Base-by-base conservation (phyloP, 2,797 vertebrate species). In the Clarias laeviceps region DNA sequence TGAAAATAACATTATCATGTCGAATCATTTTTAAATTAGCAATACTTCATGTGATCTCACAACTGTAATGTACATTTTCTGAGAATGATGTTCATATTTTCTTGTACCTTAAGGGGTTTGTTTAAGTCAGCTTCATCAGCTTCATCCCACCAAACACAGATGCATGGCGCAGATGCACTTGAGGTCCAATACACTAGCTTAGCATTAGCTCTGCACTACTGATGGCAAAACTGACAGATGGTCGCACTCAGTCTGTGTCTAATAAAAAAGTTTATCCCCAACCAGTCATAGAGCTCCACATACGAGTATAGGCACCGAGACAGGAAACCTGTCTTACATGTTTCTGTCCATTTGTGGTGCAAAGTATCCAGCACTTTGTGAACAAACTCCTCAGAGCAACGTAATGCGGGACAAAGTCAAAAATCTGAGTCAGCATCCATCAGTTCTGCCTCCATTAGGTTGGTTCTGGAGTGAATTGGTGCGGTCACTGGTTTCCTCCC, bases 371-470 rank as follows among this genome's bases (percentile, higher is more conserved):
- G 94, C 93, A 94, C 93, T 94, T 91, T 77, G 89, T 85, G 86
- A 77, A 27, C 68, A 77, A 84, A 78, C 59, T 85, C 80, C 82
- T 74, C 59, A 83, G 61, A 76, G 65, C 66, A 84, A 34, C 1
- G 32, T 24, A 59, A 59, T 22, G 61, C 69, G 29, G 27, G 12
- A 40, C 9, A 34, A 12, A 65, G 83, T 94, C 86, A 99, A 88
- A 99, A 99, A 91, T 99, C 98, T 0, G 96, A 99, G 83, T 98
- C 97, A 0, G 96, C 94, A 0, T 99, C 97, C 95, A 99, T 95
- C 72, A 99, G 95, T 92, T 99, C 97, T 0, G 96, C 95, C 20
- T 98, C 97, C 95, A 98, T 96, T 79, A 99, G 95, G 91, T 97
- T 98, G 92, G 97, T 98, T 89, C 96, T 94, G 37, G 98, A 99